phyloP scores from a whole-genome alignment of 2,888 invertebrate species.

The Sminthurinus aureus region DNA sequence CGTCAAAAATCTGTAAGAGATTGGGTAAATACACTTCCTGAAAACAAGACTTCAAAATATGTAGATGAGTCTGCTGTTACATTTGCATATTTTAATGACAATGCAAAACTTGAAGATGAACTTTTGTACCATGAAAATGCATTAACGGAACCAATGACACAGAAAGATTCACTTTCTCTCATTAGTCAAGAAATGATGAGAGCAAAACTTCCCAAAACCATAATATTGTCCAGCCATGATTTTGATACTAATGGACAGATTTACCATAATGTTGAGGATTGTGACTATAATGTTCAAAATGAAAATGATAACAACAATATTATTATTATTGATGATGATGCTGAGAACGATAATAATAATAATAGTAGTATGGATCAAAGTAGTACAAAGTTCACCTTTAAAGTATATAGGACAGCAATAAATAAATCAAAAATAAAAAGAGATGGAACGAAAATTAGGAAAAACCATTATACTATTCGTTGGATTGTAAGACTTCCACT shows the following conservation, averaged over 20 bases:
- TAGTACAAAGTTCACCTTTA: too few species aligned
- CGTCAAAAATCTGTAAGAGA: slow-evolving; percentile 17
- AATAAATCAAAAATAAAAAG: too few species aligned
- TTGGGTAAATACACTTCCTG: slow-evolving; percentile 22
- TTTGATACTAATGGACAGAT: too few species aligned
- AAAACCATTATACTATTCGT: not conserved
- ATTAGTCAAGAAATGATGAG: not conserved
- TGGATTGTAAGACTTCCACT: not conserved
- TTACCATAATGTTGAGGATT: too few species aligned
- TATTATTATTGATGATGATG: too few species aligned
- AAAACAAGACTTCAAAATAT: not conserved
- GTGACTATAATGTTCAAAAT: too few species aligned
- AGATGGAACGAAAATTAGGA: not conserved
- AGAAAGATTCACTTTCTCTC: slow-evolving; percentile 4
- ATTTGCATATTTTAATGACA: not conserved
- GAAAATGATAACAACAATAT: too few species aligned
- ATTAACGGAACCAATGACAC: not conserved
- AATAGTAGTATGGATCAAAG: too few species aligned
- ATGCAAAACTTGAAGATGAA: not conserved
- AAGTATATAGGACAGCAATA: too few species aligned
- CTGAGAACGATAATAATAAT: too few species aligned
- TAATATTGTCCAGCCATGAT: too few species aligned
- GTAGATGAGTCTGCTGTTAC: not conserved
- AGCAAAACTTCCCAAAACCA: not conserved
- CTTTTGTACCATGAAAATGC: not conserved